phyloP scores from a whole-genome alignment of 2,113 vertebrate species.

The Grammomys dolichurus region DNA sequence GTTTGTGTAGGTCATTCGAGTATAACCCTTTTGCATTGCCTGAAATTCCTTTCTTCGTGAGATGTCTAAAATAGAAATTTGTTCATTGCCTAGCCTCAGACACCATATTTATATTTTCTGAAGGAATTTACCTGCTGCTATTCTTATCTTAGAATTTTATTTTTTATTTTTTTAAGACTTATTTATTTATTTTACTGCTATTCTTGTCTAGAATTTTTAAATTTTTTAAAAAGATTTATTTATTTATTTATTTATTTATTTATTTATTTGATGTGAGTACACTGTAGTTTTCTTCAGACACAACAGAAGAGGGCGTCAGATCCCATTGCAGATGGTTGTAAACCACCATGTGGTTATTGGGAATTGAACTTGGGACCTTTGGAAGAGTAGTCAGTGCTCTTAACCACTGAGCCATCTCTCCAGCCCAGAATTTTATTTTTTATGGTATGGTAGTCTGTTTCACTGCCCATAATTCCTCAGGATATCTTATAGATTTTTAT shows the following conservation, averaged over 20 bases:
- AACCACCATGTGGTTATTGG: no score
- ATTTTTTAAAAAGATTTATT: no score
- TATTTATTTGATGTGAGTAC: no score
- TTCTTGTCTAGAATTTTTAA: no score
- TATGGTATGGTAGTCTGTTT: neutral
- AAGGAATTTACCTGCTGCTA: constrained; percentile 10
- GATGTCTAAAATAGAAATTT: neutral
- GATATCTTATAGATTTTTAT: constrained; percentile 4
- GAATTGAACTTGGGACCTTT: no score
- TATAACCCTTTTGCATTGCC: neutral
- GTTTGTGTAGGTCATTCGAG: neutral
- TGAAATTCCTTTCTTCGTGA: neutral
- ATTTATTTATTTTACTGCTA: no score
- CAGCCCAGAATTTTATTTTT: neutral
- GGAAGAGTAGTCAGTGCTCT: no score
- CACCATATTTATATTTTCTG: neutral
- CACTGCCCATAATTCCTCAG: neutral
- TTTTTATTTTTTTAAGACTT: neutral
- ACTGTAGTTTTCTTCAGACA: no score
- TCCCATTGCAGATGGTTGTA: no score
- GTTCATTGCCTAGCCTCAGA: neutral
- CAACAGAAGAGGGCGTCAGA: no score
- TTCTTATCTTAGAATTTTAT: constrained; percentile 48
- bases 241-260: no score
- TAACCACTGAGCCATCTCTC: no score